Conservation (phyloP, 2,797 vertebrate genomes). For the Strix occidentalis region DNA sequence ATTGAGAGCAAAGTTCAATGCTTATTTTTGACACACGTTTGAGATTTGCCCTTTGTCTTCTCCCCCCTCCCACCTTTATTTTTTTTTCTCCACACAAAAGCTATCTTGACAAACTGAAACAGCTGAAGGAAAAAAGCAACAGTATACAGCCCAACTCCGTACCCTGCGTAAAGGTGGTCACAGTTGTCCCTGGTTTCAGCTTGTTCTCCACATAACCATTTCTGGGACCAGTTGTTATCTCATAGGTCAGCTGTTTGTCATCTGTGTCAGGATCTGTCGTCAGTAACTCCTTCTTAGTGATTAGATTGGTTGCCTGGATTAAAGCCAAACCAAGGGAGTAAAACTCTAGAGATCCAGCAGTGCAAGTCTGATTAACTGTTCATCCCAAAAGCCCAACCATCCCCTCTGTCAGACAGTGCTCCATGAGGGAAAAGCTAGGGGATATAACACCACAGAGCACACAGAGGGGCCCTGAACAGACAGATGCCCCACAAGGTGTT, state of each 20-base stretch:
- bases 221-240: slow-evolving; percentile 82
- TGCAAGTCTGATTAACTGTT: not conserved
- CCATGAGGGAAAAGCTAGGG: not conserved
- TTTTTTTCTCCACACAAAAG: rapidly evolving
- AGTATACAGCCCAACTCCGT: not conserved
- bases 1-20: not conserved
- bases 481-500: not conserved
- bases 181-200: slow-evolving; percentile 77
- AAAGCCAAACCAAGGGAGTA: slow-evolving; percentile 37
- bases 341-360: not conserved
- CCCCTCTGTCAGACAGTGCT: not conserved
- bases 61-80: not conserved
- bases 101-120: not conserved
- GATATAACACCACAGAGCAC: not conserved
- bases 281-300: slow-evolving; percentile 95
- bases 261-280: slow-evolving; percentile 92
- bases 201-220: slow-evolving; percentile 92
- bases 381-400: not conserved
- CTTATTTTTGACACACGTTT: not conserved
- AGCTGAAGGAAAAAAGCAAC: not conserved
- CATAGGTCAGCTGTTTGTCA: slow-evolving; percentile 88
- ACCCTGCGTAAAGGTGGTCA: slow-evolving; percentile 92
- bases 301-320: slow-evolving; percentile 89
- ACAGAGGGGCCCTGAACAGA: not conserved
- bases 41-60: not conserved